Base-by-base conservation (phyloP, 2,113 vertebrate species). In the Embiotoca jacksoni region DNA sequence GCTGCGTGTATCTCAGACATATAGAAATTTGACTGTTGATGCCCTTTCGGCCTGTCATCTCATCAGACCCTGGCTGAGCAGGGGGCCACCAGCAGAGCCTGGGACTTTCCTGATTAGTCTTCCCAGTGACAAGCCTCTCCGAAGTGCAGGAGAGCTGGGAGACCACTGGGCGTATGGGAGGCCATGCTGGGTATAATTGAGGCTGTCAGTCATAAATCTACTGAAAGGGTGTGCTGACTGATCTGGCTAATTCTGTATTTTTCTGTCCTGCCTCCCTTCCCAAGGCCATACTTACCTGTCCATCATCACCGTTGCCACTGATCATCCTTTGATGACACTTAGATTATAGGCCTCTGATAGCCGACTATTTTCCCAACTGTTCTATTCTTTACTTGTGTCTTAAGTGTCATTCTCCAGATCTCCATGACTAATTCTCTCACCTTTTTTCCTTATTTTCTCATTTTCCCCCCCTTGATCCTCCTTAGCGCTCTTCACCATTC, bases 91-190 rank as follows among this genome's bases (percentile, higher is more conserved):
- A 23, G 65, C 69, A 62, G 63, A 67, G 82, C 78, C 80, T 85
- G 76, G 79, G 85, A 84, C 86, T 84, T 84, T 82, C 53, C 88
- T 91, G 88, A 92, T 92, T 91, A 80, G 80, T 56, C 81, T 41
- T 59, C 68, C 75, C 76, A 80, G 63, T 68, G 44, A 67, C 9
- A 5, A 82, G 68, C 39, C 64, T 74, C 73, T 72, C 67, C 60
- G 36, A 72, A 77, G 57, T 47, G 33, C 50, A 41, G 41, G 46
- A 23, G 41, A 37, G 46, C 50, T 50, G 56, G 57, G 9, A 74
- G 74, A 56, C 10, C 30, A 54, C 69, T 67, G 36, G 49, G 31
- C 2, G 46, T 56, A 50, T 62, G 69, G 32, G 85, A 76, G 78
- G 81, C 77, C 81, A 74, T 75, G 73, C 69, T 80, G 75, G 36